Evolutionary conservation across 2,888 invertebrate genomes (phyloP).

Genomic region (Caenorhabditis sp.): DNA sequence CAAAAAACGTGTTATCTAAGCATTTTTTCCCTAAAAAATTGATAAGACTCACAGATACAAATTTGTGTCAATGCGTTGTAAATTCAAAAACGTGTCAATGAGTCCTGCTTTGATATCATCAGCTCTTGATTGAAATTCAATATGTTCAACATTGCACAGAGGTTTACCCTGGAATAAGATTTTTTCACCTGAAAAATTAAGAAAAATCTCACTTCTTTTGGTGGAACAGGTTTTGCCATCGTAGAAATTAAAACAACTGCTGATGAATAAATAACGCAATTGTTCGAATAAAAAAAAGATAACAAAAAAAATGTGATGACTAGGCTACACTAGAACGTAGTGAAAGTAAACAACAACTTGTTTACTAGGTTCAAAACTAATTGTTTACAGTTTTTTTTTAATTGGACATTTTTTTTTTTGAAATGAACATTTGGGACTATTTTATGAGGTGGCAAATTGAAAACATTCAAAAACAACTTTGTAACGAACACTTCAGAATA

Average conservation of each 20-base stretch:
- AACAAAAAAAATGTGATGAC: neutral
- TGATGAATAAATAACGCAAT: neutral
- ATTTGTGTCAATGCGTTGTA: slow-evolving; percentile 41
- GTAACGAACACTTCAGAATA: too few species aligned
- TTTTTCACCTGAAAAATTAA: too few species aligned
- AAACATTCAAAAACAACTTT: too few species aligned
- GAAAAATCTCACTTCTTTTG: slow-evolving; percentile 18
- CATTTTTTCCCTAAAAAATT: neutral
- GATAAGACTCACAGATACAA: slow-evolving; percentile 33
- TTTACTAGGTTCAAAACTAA: neutral
- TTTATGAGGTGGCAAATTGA: too few species aligned
- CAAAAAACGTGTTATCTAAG: slow-evolving; percentile 2
- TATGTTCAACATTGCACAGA: slow-evolving; percentile 40
- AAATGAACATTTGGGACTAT: too few species aligned
- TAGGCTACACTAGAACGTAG: neutral
- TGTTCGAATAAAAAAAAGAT: neutral
- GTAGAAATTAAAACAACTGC: neutral
- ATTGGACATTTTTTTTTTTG: too few species aligned
- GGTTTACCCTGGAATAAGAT: slow-evolving; percentile 24
- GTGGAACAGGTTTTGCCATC: slow-evolving; percentile 30
- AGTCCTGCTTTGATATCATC: slow-evolving; percentile 42
- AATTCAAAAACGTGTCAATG: slow-evolving; percentile 45
- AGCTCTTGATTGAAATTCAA: slow-evolving; percentile 39
- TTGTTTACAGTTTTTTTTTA: neutral
- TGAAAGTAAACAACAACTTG: neutral